These are phyloP conservation scores for Falco novaeseelandiae DNA, from an alignment of 2,797 vertebrate genomes.

Conservation along the genomic window DNA sequence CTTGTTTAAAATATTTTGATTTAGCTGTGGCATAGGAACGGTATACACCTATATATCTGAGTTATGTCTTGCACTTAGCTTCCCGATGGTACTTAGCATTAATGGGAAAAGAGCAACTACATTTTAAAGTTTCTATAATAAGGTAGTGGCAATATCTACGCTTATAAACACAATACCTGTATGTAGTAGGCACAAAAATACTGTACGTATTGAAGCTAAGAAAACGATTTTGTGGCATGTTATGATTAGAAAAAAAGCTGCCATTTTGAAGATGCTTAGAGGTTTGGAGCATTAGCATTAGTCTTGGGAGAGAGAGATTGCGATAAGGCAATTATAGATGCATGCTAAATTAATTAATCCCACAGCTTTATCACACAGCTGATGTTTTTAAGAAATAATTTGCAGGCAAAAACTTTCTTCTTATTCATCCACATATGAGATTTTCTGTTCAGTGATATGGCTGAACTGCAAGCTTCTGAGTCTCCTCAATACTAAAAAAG, in stretches of 20 bases:
- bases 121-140: background rate
- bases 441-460: background rate
- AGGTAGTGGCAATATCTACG: background rate
- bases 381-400: slow-evolving; percentile 18
- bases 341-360: slow-evolving; percentile 59
- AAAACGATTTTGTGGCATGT: background rate
- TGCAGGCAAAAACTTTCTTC: background rate
- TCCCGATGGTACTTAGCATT: background rate
- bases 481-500: background rate
- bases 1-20: background rate
- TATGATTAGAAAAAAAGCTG: background rate
- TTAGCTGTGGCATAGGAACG: background rate
- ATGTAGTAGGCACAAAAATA: background rate
- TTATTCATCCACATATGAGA: background rate
- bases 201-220: background rate
- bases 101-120: background rate
- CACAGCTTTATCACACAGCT: slow-evolving; percentile 9
- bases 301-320: slow-evolving; percentile 18
- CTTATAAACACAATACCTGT: background rate
- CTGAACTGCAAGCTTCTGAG: background rate
- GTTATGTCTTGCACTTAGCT: background rate
- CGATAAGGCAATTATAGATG: slow-evolving; percentile 19
- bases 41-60: background rate
- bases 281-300: background rate
- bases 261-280: background rate